Percentiles rank a stretch among this genome's conserved stretches.
Evolutionary conservation across 2,888 invertebrate species (phyloP).

Genomic region (Lepidocyrtinus sp.): DNA sequence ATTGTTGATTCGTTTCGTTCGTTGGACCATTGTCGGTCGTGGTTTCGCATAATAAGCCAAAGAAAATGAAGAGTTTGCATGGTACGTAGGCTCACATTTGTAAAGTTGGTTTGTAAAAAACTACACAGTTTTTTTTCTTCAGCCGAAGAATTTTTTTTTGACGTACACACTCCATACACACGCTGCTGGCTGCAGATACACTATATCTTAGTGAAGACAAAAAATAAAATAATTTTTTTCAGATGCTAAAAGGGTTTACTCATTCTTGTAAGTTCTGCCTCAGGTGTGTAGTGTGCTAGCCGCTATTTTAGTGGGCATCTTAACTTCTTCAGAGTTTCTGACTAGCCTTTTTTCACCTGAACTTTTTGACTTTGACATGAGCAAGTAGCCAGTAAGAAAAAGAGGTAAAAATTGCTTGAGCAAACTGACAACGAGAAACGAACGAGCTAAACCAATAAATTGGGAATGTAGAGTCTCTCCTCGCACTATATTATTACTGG

Average conservation of each 20-base stretch:
- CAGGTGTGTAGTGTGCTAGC: not conserved
- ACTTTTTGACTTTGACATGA: slow-evolving; percentile 8
- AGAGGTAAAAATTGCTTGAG: not conserved
- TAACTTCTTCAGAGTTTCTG: not conserved
- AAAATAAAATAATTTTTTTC: slow-evolving; percentile 8
- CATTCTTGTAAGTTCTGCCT: slow-evolving; percentile 9
- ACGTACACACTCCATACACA: slow-evolving; percentile 18
- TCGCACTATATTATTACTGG: not conserved
- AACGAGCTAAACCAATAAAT: slow-evolving; percentile 15
- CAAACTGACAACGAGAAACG: not conserved
- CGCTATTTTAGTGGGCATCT: not conserved
- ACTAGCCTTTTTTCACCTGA: not conserved
- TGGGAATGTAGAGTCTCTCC: not conserved
- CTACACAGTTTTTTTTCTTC: not conserved
- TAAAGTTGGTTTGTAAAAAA: not conserved
- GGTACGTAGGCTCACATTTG: not conserved
- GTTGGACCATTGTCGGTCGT: slow-evolving; percentile 19
- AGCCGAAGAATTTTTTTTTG: slow-evolving; percentile 1
- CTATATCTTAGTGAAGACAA: not conserved
- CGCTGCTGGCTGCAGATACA: slow-evolving; percentile 3
- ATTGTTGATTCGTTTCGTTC: slow-evolving; percentile 16
- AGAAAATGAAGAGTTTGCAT: not conserved
- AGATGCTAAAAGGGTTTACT: slow-evolving; percentile 16
- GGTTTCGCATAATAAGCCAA: slow-evolving; percentile 4
- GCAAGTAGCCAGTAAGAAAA: not conserved